Base-by-base conservation (phyloP, 2,888 invertebrate genomes). In the Doris montereyensis region DNA sequence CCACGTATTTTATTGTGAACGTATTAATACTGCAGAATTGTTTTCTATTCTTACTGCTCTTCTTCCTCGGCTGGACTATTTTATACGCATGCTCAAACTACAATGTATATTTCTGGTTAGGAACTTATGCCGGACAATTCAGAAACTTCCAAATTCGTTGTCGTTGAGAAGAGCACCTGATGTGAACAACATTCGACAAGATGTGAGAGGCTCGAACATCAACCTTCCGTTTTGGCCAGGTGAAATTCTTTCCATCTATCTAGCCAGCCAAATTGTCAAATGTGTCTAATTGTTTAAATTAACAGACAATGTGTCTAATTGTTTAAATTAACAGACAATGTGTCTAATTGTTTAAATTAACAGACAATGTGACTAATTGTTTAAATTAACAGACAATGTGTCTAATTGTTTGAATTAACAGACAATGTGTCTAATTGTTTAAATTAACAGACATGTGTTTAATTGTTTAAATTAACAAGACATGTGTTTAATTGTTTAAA, bases 141-240 rank as follows among this genome's bases (percentile, higher is more conserved):
- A 2, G 93, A 94, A 77, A 94, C 93, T 82, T 93, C 95, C 0
- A 93, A 96, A 95, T 91, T 96, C 95, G 0, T 93, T 95, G 90
- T 96, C 97, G 0, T 94, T 97, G 93, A 93, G 93, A 57, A 93
- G 97, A 85, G 94, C 95, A 28, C 97, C 96, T 0, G 89, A 95
- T 60, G 94, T 95, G 3, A 94, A 95, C 8, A 93, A 95, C 1
- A 93, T 93, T 62, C 52, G 60, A n/a, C 94, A 95, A 87, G 94
- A 95, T 71, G 93, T 95, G 0, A 93, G 94, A 85, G 97, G 97
- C 21, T 95, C 94, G 75, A 94, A 95, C 0, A 95, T 94, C 80
- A 96, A 96, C 89, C 95, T 94, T 88, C 97, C 96, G 0, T 97
- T 97, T 90, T 94, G 96, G 93, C 97, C 97, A 0, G 97, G 96